Base-by-base conservation (phyloP, 1,140 invertebrate genomes). In the Orchestia grillus region DNA sequence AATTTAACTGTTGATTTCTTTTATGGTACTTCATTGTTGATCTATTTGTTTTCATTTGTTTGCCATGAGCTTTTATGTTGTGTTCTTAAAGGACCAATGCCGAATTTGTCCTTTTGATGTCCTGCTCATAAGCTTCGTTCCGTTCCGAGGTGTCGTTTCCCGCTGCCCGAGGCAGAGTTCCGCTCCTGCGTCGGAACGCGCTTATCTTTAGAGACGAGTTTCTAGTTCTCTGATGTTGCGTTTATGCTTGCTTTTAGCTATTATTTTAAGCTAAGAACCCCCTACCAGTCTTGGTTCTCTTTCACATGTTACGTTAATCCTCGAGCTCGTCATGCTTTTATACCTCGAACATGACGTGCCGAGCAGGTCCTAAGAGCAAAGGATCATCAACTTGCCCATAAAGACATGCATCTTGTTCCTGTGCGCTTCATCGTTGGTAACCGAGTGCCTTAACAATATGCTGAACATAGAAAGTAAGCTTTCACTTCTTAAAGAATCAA, bases 401-500 rank as follows among this genome's bases (percentile, higher is more conserved):
- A 77, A 77, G 28, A 77, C 62, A 28, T 77, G 28, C 62, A 23
- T 15, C 36, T 77, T 77, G 62, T 77, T 77, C 62, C 62, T 77
- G 62, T 77, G 62, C 62, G 28, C 28, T 77, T 77, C 62, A 19
- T 90, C 11, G 11, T 90, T 42, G 44, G 44, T 45, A 94, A 94
- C 92, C 92, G 92, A 94, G 92, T 94, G 92, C 92, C 92, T 94
- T 94, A 94, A 94, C 92, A 44, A 40, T n/a, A 45, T 47, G 40
- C 40, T 47, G 44, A 94, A n/a, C 44, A 40, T 91, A 91, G 88
- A 91, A 43, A 42, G 88, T 91, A 42, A 43, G 44, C 3, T 0
- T 43, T 42, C 88, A 43, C 88, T 91, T 91, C 88, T 91, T 44
- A 43, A 91, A 91, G 19, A 91, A 91, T 91, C 88, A 91, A 91